Evolutionary conservation across 2,113 vertebrate species (phyloP).

Genomic region (Orthonyx spaldingii): DNA sequence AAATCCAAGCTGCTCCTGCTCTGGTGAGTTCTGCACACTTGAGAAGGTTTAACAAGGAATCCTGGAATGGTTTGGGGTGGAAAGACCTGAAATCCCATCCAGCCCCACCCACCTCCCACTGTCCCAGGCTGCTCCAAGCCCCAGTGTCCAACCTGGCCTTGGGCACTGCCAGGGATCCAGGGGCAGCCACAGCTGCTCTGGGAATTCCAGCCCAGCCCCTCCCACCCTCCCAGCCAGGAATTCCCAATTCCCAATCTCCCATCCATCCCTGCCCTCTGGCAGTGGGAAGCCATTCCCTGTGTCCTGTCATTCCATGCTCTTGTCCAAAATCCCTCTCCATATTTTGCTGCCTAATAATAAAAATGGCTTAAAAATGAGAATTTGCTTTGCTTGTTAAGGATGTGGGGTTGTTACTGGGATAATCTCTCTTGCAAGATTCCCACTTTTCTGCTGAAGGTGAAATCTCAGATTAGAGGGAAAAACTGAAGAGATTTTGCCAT

Average conservation of each 20-base stretch:
- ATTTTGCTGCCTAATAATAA: neutral
- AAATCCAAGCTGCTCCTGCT: neutral
- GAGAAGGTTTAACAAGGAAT: neutral
- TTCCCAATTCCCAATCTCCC: neutral
- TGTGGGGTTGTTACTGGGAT: neutral
- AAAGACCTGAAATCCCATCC: neutral
- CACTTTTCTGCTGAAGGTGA: neutral
- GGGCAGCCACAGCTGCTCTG: neutral
- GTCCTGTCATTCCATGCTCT: too few relatives aligned
- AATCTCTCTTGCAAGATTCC: neutral
- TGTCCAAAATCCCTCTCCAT: neutral
- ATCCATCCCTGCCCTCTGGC: neutral
- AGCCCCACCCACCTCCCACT: neutral
- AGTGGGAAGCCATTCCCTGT: neutral
- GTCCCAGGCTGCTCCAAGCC: neutral
- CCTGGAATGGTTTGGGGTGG: neutral
- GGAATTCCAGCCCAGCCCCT: rapidly evolving
- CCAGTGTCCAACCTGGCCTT: neutral
- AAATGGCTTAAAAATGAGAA: neutral
- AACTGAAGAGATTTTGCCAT: neutral
- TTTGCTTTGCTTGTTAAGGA: neutral
- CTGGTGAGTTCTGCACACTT: too few relatives aligned
- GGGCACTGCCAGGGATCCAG: neutral
- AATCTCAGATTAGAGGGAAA: neutral
- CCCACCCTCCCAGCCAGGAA: neutral